A percentile compares a stretch with the other conserved stretches of the same genome.
Evolutionary conservation across 2,113 vertebrate species (phyloP).

Genomic region (Ariopsis seemanni): DNA sequence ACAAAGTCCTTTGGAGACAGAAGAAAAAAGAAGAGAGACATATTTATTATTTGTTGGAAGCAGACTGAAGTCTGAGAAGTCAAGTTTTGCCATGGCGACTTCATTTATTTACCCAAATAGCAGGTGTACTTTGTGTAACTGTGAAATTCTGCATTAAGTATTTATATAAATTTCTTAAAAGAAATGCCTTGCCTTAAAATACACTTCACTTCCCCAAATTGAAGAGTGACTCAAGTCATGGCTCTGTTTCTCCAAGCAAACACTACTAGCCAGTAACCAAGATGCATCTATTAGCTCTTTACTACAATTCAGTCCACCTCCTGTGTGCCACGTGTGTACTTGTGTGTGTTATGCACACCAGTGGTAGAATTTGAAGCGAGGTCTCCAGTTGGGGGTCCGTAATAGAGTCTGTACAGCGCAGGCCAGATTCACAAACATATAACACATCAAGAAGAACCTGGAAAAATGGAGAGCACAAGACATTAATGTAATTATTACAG

Average conservation of each 20-base stretch:
- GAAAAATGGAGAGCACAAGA: slow-evolving; percentile 12
- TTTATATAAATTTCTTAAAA: background rate
- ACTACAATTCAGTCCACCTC: background rate
- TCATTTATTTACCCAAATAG: background rate
- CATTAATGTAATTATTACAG: background rate
- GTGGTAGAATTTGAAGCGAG: slow-evolving; percentile 97
- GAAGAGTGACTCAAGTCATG: background rate
- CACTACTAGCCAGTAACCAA: background rate
- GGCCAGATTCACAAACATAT: slow-evolving; percentile 99
- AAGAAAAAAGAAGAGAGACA: slow-evolving; percentile 13
- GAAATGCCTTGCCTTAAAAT: background rate
- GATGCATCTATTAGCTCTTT: background rate
- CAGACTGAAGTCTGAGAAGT: background rate
- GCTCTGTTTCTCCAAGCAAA: background rate
- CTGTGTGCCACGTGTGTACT: background rate
- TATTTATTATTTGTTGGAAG: background rate
- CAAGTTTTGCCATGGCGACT: background rate
- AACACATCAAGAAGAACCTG: slow-evolving; percentile 99
- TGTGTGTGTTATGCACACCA: slow-evolving; percentile 76
- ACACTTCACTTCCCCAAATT: background rate
- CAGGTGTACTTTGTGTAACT: background rate
- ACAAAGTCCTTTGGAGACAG: slow-evolving; percentile 81
- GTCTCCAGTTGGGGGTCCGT: slow-evolving; percentile 96
- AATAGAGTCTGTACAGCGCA: slow-evolving; percentile 94
- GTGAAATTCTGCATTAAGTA: background rate